Evolutionary conservation across 2,113 vertebrate genomes (phyloP).

Genomic region (Sciurus niger): DNA sequence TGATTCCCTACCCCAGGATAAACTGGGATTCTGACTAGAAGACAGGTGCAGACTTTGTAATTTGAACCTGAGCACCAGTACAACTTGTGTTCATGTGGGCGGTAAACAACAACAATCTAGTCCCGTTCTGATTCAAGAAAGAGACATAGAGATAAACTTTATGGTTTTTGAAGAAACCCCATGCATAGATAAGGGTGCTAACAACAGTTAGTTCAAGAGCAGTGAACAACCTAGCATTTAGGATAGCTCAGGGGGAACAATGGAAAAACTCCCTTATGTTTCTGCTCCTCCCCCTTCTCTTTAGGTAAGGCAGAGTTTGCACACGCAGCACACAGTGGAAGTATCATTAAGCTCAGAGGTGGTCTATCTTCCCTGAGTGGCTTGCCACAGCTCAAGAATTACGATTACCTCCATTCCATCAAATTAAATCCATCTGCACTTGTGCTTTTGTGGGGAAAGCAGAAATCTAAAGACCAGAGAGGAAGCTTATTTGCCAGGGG

Average conservation of each 20-base stretch:
- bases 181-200: too few relatives aligned
- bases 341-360: neutral
- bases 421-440: neutral
- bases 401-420: accelerated
- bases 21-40: neutral
- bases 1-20: neutral
- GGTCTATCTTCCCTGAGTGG: neutral
- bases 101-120: neutral
- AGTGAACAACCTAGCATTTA: neutral
- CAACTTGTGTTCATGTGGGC: neutral
- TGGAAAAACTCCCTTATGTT: neutral
- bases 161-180: neutral
- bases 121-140: neutral
- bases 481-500: neutral
- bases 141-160: neutral
- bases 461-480: neutral
- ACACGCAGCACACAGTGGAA: too few relatives aligned
- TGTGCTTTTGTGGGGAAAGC: neutral
- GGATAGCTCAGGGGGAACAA: too few relatives aligned
- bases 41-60: neutral
- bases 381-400: neutral
- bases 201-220: neutral
- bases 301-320: neutral
- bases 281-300: neutral
- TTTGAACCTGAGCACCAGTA: neutral